Evolutionary conservation across 2,113 vertebrate species (phyloP).

Genomic region (Psittacula cyanocephala): DNA sequence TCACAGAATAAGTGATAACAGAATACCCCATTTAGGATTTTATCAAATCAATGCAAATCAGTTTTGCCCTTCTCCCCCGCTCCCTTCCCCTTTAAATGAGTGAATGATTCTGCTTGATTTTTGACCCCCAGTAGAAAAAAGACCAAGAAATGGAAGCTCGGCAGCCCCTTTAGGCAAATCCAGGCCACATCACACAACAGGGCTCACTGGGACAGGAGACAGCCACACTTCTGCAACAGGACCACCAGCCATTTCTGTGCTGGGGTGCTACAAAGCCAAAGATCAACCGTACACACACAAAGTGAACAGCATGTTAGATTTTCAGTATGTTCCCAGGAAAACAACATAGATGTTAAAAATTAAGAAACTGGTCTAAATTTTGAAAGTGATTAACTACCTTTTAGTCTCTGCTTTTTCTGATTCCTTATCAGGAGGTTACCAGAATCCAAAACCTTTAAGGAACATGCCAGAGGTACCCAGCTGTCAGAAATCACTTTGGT

Average conservation of each 20-base stretch:
- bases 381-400: not conserved
- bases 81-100: not conserved
- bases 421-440: not conserved
- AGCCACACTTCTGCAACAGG: rapidly evolving
- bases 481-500: not conserved
- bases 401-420: rapidly evolving
- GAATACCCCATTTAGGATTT: not conserved
- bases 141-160: not conserved
- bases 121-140: not conserved
- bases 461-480: not conserved
- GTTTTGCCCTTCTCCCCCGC: not conserved
- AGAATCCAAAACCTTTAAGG: not conserved
- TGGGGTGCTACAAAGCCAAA: not conserved
- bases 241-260: rapidly evolving
- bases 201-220: not conserved
- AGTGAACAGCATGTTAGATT: not conserved
- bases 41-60: not conserved
- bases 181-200: not conserved
- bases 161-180: not conserved
- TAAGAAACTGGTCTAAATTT: not conserved
- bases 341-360: rapidly evolving
- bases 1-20: not conserved
- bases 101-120: not conserved
- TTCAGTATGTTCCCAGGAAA: not conserved
- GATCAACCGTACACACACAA: not conserved